These are phyloP conservation scores for Natrix natrix DNA, from an alignment of 2,797 vertebrate genomes.

Conservation along the genomic window DNA sequence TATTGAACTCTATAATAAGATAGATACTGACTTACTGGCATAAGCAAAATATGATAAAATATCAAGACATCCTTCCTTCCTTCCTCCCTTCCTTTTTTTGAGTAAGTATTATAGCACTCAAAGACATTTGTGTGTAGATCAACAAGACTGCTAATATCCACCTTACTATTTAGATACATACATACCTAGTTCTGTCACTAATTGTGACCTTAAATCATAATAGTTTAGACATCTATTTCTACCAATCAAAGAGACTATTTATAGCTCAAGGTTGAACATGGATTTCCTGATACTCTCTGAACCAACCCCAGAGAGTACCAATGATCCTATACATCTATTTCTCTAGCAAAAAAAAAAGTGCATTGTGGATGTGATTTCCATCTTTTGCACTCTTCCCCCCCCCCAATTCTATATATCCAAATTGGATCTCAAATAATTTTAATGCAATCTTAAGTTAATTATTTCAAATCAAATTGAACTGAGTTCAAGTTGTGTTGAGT, in stretches of 20 bases:
- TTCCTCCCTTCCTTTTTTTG: not conserved
- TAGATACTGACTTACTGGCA: constrained; percentile 60
- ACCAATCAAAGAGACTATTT: not conserved
- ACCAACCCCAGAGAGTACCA: not conserved
- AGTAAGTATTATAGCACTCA: not conserved
- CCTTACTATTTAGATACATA: fast-evolving
- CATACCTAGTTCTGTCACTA: not conserved
- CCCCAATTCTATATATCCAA: not conserved
- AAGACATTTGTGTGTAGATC: constrained; percentile 12
- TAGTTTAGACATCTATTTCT: not conserved
- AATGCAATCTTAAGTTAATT: not conserved
- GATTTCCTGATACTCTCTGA: not conserved
- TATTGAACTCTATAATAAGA: constrained; percentile 42
- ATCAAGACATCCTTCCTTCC: fast-evolving
- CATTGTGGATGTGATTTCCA: not conserved
- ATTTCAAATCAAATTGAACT: not conserved
- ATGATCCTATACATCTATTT: not conserved
- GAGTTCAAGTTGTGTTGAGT: not conserved
- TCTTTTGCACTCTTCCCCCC: constrained; percentile 19
- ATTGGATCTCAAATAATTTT: not conserved
- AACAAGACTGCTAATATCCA: not conserved
- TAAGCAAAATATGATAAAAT: not conserved
- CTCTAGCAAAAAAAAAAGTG: not conserved
- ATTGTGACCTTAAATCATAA: not conserved
- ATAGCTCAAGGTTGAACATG: not conserved